Evolutionary conservation across 2,113 vertebrate genomes (phyloP), one percentile per base, ranked within the genome.

Genomic region (Coturnix japonica): DNA sequence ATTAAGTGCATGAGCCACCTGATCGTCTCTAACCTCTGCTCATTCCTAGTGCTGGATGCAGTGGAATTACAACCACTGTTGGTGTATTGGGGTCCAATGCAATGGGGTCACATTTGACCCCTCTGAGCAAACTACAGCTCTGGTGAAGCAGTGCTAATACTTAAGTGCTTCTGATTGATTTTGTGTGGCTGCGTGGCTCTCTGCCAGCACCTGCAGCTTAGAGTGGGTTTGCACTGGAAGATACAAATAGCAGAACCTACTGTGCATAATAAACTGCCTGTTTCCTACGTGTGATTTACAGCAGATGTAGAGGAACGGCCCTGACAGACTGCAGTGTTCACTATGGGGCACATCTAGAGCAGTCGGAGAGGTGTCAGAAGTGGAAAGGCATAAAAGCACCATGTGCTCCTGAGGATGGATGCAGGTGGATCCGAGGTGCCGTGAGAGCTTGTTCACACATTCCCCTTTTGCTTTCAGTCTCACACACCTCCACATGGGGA

Each of bases 1-100:
- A 91, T 84, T 84, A 93, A 91, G 47, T 31, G 12, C 64, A 72
- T 79, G 76, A 77, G 53, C 76, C n/a, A 12, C 87, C 89, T 75
- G 73, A 13, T 65, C 47, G 5, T 37, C 21, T 65, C 25, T 37
- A 20, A 8, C 25, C 14, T 41, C 53, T 71, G 73, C 65, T 35
- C 7, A 4, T 81, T 79, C 53, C 66, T 69, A 77, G 33, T 35
- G 16, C 60, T 46, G 2, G 28, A 22, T 80, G 12, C 46, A 49
- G 39, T 12, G 20, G n/a, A 64, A 30, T 57, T n/a, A 35, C 53
- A 60, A 61, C 13, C 3, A 1, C 14, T 47, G 31, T 39, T 22
- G 1, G 6, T 26, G 49, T 73, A 28, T 15, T 1, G 0, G 41
- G 21, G 14, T 14, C 12, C 15, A 46, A 16, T 41, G n/a, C 0